Evolutionary conservation across 2,888 invertebrate genomes (phyloP).

Genomic region (Brenthis hecate): DNA sequence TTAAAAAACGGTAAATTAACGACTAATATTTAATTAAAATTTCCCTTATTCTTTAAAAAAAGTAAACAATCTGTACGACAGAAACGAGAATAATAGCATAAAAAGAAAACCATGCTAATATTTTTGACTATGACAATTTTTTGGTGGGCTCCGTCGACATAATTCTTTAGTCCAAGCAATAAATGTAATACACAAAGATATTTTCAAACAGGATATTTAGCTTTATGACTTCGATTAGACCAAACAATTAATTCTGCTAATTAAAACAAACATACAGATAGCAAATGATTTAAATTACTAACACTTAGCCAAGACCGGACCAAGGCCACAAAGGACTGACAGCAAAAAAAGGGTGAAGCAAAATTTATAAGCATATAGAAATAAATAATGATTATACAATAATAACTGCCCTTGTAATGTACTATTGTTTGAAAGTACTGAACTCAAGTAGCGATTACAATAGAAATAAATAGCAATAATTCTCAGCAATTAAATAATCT

Average conservation of each 20-base stretch:
- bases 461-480: constrained; percentile 29
- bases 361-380: constrained; percentile 9
- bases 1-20: too few species aligned
- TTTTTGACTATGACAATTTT: too few species aligned
- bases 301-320: constrained; percentile 47
- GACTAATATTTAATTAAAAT: too few species aligned
- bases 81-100: too few species aligned
- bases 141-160: too few species aligned
- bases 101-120: too few species aligned
- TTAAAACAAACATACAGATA: constrained; percentile 34
- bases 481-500: constrained; percentile 34
- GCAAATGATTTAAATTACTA: constrained; percentile 43
- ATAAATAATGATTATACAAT: constrained; percentile 9
- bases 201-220: constrained; percentile 2
- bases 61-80: too few species aligned
- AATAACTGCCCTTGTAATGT: constrained; percentile 27
- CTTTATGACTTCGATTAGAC: constrained; percentile 23
- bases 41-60: too few species aligned
- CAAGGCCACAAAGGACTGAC: constrained; percentile 50
- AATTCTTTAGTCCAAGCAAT: not conserved
- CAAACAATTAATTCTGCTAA: constrained; percentile 33
- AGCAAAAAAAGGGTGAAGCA: constrained; percentile 32
- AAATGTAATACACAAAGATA: constrained; percentile 3
- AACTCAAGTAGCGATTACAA: constrained; percentile 30
- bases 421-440: constrained; percentile 32